Conservation (phyloP, 2,888 invertebrate species). For the Azorinus chamasolen region DNA sequence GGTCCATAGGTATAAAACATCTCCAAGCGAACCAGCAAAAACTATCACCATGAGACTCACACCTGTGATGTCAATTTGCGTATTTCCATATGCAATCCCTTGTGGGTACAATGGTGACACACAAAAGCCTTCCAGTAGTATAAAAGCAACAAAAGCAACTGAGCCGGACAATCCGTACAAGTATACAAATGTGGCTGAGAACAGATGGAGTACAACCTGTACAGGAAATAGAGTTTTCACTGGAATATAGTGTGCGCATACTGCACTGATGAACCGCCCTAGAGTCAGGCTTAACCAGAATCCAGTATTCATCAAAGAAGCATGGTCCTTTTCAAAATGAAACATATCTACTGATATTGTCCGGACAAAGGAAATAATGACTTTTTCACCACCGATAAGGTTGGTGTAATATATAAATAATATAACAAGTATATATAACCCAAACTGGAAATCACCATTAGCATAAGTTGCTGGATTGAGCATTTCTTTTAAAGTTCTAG, state of each 20-base stretch:
- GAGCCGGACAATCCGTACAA: conserved; percentile 1
- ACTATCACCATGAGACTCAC: conserved; percentile 43
- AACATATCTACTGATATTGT: conserved; percentile 39
- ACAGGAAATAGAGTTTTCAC: conserved; percentile 4
- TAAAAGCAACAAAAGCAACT: conserved; percentile 22
- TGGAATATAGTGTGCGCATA: conserved; percentile 7
- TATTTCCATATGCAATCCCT: conserved; percentile 41
- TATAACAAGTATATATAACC: conserved; percentile 23
- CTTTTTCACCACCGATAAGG: conserved; percentile 27
- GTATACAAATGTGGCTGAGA: not conserved
- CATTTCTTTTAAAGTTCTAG: conserved; percentile 31
- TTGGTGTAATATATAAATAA: conserved; percentile 22
- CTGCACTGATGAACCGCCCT: conserved; percentile 6
- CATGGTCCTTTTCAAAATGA: conserved; percentile 24
- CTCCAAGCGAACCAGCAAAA: conserved; percentile 45
- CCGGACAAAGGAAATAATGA: conserved; percentile 34
- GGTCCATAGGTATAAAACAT: conserved; percentile 33
- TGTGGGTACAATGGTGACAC: conserved; percentile 46
- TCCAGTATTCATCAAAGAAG: conserved; percentile 37
- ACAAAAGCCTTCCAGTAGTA: conserved; percentile 34
- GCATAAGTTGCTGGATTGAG: conserved; percentile 42
- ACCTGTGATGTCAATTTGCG: conserved; percentile 39
- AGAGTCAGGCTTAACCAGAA: conserved; percentile 36
- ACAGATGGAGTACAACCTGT: conserved; percentile 5
- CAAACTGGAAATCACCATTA: conserved; percentile 24